Evolutionary conservation across 2,113 vertebrate genomes (phyloP).

Genomic region (Hipposideros armiger): DNA sequence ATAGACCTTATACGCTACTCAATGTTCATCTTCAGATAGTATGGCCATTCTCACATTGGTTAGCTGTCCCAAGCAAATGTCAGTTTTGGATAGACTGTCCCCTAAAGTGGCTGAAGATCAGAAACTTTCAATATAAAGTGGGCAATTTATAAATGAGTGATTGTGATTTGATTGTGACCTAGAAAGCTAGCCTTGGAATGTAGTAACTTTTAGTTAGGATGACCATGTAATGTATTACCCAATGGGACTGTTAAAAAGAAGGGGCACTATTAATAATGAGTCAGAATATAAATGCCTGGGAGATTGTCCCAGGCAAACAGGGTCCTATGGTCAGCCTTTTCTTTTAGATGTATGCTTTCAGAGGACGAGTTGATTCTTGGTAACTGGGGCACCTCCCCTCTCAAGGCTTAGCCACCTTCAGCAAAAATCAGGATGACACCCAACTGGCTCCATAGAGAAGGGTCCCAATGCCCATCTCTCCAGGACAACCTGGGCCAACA

Average conservation of each 20-base stretch:
- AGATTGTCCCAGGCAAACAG: background rate
- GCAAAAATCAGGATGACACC: background rate
- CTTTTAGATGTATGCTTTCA: background rate
- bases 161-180: background rate
- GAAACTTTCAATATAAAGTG: background rate
- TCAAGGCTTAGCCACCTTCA: background rate
- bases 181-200: background rate
- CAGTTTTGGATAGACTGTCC: background rate
- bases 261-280: background rate
- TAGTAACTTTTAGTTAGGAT: background rate
- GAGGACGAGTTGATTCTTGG: background rate
- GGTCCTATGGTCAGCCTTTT: background rate
- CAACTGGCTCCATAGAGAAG: background rate
- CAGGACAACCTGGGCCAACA: background rate
- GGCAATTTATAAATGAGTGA: background rate
- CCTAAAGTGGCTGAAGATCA: background rate
- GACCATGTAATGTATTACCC: background rate
- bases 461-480: background rate
- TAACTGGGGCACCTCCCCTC: background rate
- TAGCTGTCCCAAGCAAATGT: background rate
- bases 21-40: background rate
- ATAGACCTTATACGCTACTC: too few relatives aligned
- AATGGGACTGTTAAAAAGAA: conserved; percentile 36
- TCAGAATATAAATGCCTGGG: background rate
- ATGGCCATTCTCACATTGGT: background rate